Evolutionary conservation across 2,113 vertebrate species (phyloP).

Genomic region (Oncorhynchus nerka): DNA sequence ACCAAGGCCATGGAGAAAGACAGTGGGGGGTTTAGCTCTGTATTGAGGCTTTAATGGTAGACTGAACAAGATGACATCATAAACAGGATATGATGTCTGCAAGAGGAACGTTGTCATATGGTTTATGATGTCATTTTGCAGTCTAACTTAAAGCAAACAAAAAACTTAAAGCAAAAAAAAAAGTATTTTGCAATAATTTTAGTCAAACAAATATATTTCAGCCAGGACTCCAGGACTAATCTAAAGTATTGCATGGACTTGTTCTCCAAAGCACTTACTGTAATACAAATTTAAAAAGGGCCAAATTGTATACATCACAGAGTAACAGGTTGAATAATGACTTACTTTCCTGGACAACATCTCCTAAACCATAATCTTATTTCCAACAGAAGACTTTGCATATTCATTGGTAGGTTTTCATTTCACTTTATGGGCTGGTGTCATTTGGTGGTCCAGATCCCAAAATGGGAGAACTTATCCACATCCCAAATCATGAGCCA

Average conservation of each 20-base stretch:
- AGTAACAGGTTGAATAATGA: not conserved
- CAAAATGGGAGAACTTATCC: slow-evolving; percentile 28
- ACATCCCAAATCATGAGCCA: slow-evolving; percentile 34
- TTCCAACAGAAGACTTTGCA: not conserved
- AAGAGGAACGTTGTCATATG: no score
- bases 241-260: not conserved
- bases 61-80: no score
- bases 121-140: no score
- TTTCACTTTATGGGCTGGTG: not conserved
- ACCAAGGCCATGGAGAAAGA: slow-evolving; percentile 12
- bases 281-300: not conserved
- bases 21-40: not conserved
- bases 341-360: not conserved
- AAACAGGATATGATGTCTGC: no score
- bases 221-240: not conserved
- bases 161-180: no score
- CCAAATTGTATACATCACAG: not conserved
- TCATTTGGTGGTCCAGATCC: not conserved
- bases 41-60: not conserved
- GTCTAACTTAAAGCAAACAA: no score
- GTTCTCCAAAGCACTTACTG: not conserved
- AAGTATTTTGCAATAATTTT: no score
- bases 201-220: not conserved
- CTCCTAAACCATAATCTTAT: not conserved
- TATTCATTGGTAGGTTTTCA: not conserved